Evolutionary conservation across 2,888 invertebrate genomes (phyloP).

Genomic region (Platycnemis pennipes): DNA sequence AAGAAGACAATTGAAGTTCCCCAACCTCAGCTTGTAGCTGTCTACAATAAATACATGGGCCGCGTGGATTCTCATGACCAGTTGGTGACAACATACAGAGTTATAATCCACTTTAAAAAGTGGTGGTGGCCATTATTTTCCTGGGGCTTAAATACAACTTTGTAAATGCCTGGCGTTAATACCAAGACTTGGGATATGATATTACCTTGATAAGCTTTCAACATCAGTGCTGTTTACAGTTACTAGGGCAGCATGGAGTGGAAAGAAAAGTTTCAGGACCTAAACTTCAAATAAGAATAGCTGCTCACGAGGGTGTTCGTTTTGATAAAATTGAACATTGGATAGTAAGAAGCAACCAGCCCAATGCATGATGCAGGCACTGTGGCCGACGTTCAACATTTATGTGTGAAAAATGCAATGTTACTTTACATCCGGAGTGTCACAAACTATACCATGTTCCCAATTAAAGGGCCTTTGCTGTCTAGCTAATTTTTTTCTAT

Average conservation of each 20-base stretch:
- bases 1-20: background rate
- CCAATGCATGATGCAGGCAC: no score
- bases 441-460: no score
- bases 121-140: conserved; percentile 22
- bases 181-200: conserved; percentile 1
- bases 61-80: background rate
- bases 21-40: background rate
- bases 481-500: no score
- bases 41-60: background rate
- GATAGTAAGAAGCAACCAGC: no score
- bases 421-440: no score
- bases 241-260: background rate
- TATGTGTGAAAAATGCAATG: no score
- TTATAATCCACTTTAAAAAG: background rate
- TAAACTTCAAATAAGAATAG: background rate
- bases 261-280: background rate
- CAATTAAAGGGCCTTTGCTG: no score
- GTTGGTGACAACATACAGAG: background rate
- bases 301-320: no score
- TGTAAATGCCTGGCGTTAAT: background rate
- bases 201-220: background rate
- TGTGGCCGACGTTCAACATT: no score
- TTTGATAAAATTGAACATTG: no score
- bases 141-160: background rate
- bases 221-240: background rate